Evolutionary conservation across 2,888 invertebrate genomes (phyloP).

Genomic region (Cephonodes hylas): DNA sequence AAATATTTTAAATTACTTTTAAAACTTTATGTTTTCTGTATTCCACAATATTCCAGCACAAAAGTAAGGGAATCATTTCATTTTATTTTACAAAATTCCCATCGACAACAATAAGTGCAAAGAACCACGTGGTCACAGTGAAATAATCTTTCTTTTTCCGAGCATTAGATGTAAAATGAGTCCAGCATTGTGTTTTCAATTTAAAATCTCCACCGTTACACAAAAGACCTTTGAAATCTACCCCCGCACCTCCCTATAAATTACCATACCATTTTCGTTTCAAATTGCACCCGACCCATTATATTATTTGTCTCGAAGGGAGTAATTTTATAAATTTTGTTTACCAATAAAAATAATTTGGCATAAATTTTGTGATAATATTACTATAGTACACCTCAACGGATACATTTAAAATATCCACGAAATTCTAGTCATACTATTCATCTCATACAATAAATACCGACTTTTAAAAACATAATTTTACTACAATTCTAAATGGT

Average conservation of each 20-base stretch:
- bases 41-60: background rate
- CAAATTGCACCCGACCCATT: conserved; percentile 6
- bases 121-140: background rate
- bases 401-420: no score
- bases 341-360: background rate
- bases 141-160: background rate
- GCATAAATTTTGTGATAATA: no score
- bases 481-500: no score
- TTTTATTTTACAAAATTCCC: background rate
- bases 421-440: no score
- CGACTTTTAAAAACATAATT: no score
- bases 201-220: conserved; percentile 6
- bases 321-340: background rate
- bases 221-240: background rate
- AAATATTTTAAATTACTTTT: no score
- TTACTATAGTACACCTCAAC: no score
- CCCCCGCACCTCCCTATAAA: conserved; percentile 1
- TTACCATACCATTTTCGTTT: conserved; percentile 4
- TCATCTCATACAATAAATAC: no score
- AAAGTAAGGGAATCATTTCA: background rate
- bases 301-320: background rate
- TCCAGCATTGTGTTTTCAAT: conserved; percentile 9
- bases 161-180: conserved; percentile 7
- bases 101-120: conserved; percentile 13
- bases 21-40: background rate